Conservation (phyloP, 2,888 invertebrate genomes). For the Nomada fucata region DNA sequence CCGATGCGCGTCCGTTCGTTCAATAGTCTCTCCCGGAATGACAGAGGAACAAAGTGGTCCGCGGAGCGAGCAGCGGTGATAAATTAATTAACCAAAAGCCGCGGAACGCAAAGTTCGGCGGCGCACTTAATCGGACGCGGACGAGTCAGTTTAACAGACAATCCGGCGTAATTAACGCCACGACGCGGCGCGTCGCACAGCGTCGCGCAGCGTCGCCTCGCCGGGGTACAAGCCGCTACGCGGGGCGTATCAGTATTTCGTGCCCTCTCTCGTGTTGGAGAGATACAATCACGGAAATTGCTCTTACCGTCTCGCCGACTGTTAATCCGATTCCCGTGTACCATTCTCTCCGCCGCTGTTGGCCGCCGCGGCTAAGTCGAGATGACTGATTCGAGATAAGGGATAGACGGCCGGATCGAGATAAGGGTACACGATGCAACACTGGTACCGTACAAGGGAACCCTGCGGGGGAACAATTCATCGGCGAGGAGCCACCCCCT, state of each 20-base stretch:
- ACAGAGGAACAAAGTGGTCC: slow-evolving; percentile 16
- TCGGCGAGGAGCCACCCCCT: neutral
- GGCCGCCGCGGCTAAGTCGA: slow-evolving; percentile 45
- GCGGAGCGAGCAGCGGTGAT: slow-evolving; percentile 3
- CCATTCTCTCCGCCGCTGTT: slow-evolving; percentile 34
- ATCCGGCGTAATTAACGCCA: slow-evolving; percentile 68
- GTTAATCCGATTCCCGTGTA: slow-evolving; percentile 70
- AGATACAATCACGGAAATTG: slow-evolving; percentile 74
- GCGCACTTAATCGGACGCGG: slow-evolving; percentile 49
- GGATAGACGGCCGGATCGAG: slow-evolving; percentile 62
- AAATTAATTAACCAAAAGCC: slow-evolving; percentile 54
- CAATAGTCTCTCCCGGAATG: neutral
- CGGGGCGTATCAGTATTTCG: slow-evolving; percentile 56
- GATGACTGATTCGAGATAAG: slow-evolving; percentile 68
- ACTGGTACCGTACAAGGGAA: slow-evolving; percentile 15
- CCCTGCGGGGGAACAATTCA: neutral
- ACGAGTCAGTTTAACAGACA: slow-evolving; percentile 64
- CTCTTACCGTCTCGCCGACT: slow-evolving; percentile 72
- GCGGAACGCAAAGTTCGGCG: slow-evolving; percentile 43
- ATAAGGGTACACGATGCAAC: slow-evolving; percentile 47
- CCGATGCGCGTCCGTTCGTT: neutral
- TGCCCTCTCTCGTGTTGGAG: slow-evolving; percentile 52
- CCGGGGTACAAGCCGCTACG: slow-evolving; percentile 55
- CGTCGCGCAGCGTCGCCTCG: slow-evolving; percentile 20
- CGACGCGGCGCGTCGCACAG: slow-evolving; percentile 16